Base-by-base conservation (phyloP, 2,888 invertebrate species). In the Macrophya alboannulata region DNA sequence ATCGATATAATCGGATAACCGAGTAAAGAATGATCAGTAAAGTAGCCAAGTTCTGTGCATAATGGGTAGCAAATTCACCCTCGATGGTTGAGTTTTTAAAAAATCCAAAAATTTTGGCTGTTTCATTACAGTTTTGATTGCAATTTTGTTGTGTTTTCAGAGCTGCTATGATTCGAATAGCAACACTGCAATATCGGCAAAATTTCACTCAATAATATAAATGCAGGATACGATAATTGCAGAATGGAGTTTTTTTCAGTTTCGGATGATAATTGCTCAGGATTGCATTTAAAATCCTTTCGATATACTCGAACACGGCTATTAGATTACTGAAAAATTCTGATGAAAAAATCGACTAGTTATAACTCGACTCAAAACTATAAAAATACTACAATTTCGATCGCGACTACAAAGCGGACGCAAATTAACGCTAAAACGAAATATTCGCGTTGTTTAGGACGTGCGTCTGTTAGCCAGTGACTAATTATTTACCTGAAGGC, bases 281-380 rank as follows among this genome's bases (percentile, higher is more conserved):
- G 55, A 55, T 55, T n/a, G n/a, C 55, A n/a, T 55, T 55, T 55
- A 6, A 55, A 55, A 55, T 55, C 55, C 55, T 55, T 55, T 55
- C n/a, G n/a, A 55, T 55, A 55, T 55, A 55, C 55, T n/a, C n/a
- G 55, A 55, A n/a, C 55, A n/a, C 8, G 25, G 17, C 5, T 37
- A 37, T 68, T 37, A 37, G 37, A 68, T 68, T 37, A 37, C 37
- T 6, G 31, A 31, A 5, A 68, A 68, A 37, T 68, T 68, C 5
- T 9, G 5, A 25, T 37, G 12, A 25, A 10, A 21, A 62, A 62
- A 62, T 9, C 21, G 10, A 10, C 25, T 62, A 25, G 1, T 1
- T 31, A 31, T 31, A 31, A 31, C 9, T 62, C 59, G 9, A 17
- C 8, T 21, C 10, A 62, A 25, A 25, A 12, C 37, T 31, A 31